Evolutionary conservation across 2,113 vertebrate species (phyloP).

Genomic region (Gulo gulo): DNA sequence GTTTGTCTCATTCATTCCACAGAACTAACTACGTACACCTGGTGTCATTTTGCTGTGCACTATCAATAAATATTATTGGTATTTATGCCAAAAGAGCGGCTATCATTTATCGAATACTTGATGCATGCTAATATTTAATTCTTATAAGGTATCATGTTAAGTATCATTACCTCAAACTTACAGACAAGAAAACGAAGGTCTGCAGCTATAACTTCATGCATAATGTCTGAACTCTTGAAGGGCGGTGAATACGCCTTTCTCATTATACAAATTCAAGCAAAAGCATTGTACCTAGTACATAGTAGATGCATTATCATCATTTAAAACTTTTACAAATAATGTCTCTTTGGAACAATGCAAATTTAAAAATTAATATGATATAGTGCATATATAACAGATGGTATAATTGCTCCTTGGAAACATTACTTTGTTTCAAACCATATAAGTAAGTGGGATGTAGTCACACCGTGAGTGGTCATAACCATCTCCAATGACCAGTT

Average conservation of each 20-base stretch:
- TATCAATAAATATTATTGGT: neutral
- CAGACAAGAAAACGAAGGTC: neutral
- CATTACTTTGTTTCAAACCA: constrained; percentile 13
- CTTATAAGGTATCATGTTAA: neutral
- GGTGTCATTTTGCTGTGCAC: neutral
- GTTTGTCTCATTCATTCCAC: neutral
- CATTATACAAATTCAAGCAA: neutral
- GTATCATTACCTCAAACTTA: neutral
- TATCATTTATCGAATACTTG: neutral
- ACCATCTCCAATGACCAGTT: neutral
- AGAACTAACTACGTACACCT: neutral
- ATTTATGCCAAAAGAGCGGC: neutral
- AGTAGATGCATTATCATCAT: neutral
- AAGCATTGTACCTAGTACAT: neutral
- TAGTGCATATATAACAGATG: neutral
- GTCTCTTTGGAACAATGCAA: neutral
- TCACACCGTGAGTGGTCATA: neutral
- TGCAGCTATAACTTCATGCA: neutral
- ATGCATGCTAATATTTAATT: neutral
- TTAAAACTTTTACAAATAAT: neutral
- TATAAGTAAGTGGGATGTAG: neutral
- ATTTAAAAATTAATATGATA: neutral
- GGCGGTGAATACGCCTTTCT: neutral
- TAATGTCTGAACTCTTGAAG: neutral
- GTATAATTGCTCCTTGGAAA: neutral